Conservation (phyloP, 2,797 vertebrate genomes). For the Smutsia gigantea region DNA sequence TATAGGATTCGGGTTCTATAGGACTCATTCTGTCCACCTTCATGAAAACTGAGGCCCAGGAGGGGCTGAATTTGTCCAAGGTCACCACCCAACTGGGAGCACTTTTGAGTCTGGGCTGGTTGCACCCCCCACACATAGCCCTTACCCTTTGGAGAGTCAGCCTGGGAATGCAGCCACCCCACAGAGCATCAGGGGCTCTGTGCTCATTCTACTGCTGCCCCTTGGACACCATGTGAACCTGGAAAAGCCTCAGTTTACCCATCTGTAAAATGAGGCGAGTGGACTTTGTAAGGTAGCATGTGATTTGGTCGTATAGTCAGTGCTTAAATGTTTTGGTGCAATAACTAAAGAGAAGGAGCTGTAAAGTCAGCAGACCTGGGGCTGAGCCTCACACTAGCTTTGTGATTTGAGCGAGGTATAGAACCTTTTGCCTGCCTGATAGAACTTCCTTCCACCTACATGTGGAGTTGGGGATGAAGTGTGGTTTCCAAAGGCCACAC, state of each 20-base stretch:
- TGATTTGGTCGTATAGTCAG: too few species aligned
- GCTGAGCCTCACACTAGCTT: neutral
- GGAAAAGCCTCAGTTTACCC: neutral
- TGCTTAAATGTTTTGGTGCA: neutral
- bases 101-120: neutral
- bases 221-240: neutral
- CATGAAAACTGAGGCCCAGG: neutral
- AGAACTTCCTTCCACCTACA: neutral
- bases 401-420: neutral
- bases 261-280: neutral
- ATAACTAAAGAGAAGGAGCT: neutral
- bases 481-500: too few species aligned
- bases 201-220: rapidly evolving
- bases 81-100: neutral
- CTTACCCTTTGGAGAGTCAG: neutral
- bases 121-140: neutral
- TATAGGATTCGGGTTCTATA: too few species aligned
- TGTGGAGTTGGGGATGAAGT: neutral
- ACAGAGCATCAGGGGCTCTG: neutral
- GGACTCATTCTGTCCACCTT: neutral
- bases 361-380: neutral
- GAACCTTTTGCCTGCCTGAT: neutral
- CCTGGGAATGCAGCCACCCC: too few species aligned
- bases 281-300: neutral
- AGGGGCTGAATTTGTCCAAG: neutral